Evolutionary conservation across 2,888 invertebrate species (phyloP), one percentile per base, ranked within the genome.

Genomic region (Andrena fulva): DNA sequence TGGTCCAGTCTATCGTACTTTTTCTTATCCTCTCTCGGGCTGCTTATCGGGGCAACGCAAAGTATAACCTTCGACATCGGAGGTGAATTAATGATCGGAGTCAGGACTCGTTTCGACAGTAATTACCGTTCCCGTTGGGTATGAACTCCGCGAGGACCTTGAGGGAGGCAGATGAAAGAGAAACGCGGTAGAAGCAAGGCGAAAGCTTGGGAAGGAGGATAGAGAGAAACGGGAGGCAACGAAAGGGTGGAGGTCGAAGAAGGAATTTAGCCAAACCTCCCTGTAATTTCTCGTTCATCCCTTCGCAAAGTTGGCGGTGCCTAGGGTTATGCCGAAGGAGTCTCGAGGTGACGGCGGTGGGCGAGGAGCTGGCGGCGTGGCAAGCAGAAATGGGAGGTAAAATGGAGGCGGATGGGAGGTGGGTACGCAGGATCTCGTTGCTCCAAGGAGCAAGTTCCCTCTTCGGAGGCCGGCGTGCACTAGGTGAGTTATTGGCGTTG

Each of bases 281-380:
- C 89, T 90, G 89, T 91, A 91, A 91, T 91, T 91, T 91, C 91
- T 90, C 88, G 89, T 90, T 89, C 88, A 90, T 91, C 90, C 87
- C 90, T 86, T 82, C 62, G 86, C 87, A 89, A 91, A 91, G 86
- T 90, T 87, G 84, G 77, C 80, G 86, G 72, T 82, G 88, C 87
- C 87, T 88, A 85, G 84, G 89, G 89, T 89, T 87, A 87, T 89
- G 86, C 84, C 69, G 87, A 77, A 86, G 88, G 85, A 82, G 89
- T 77, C 82, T 80, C 79, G 75, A 80, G 80, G 78, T 87, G 83
- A 84, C 66, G 83, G 70, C 20, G 77, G 54, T 24, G 68, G 63
- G 67, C 50, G 66, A 33, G 63, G 75, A 64, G 72, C 20, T 56
- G 68, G 33, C 16, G 56, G 56, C 8, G 50, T 62, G 35, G 63